phyloP scores from a whole-genome alignment of 2,888 invertebrate genomes.

The Coenonympha arcania region DNA sequence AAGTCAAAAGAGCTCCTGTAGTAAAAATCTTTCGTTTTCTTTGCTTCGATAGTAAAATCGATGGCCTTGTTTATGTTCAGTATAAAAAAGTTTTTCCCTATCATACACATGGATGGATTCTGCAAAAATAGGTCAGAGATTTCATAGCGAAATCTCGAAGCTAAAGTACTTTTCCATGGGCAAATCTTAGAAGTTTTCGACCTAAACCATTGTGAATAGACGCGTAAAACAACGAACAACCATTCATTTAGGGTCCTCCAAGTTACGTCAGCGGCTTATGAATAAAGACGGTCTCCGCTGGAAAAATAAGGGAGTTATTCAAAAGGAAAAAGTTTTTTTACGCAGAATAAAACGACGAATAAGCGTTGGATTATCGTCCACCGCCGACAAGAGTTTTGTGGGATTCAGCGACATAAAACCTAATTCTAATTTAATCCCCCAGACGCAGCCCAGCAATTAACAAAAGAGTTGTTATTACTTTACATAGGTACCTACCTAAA shows the following conservation, averaged over 20 bases:
- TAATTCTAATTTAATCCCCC: slow-evolving; percentile 31
- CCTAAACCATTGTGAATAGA: slow-evolving; percentile 69
- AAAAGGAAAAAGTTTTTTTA: slow-evolving; percentile 60
- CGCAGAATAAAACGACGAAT: slow-evolving; percentile 58
- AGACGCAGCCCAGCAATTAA: slow-evolving; percentile 8
- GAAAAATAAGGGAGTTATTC: slow-evolving; percentile 63
- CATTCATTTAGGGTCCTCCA: slow-evolving; percentile 70
- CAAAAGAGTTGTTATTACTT: slow-evolving; percentile 15
- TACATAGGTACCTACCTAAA: neutral
- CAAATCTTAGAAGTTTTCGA: slow-evolving; percentile 66
- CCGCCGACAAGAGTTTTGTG: slow-evolving; percentile 65
- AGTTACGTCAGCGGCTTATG: slow-evolving; percentile 70
- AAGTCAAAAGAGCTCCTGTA: slow-evolving; percentile 4
- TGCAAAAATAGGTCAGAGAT: slow-evolving; percentile 23
- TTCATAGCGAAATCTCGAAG: slow-evolving; percentile 23
- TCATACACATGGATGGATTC: slow-evolving; percentile 17
- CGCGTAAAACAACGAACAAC: slow-evolving; percentile 73
- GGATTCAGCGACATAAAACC: slow-evolving; percentile 34
- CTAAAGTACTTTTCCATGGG: slow-evolving; percentile 34
- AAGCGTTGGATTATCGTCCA: slow-evolving; percentile 64
- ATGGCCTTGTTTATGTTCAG: slow-evolving; percentile 17
- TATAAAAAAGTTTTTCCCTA: slow-evolving; percentile 18
- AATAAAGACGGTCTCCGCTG: slow-evolving; percentile 65
- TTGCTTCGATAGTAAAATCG: slow-evolving; percentile 22
- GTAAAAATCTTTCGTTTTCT: slow-evolving; percentile 5